Base-by-base conservation (phyloP, 1,140 invertebrate species). In the Potamilus streckersoni region DNA sequence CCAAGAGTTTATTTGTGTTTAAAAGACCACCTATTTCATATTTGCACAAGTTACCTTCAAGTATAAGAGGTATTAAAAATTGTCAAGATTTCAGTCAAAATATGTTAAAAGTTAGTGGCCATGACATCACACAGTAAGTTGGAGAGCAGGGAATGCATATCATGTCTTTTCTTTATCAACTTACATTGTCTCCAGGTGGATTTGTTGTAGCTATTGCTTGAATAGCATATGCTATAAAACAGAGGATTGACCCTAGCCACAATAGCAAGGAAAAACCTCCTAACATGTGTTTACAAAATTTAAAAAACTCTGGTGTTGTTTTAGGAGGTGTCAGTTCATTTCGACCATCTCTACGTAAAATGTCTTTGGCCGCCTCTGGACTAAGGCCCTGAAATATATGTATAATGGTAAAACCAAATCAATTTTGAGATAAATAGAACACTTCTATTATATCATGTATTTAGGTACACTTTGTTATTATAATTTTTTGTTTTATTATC, bases 261-360 rank as follows among this genome's bases (percentile, higher is more conserved):
- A 99, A 92, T 84, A 99, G 92, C 86, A 98, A 92, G 83, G 96
- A 95, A 90, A 99, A 98, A 86, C 97, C 97, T 83, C 97, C 97
- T 91, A 98, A 98, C 71, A 98, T 92, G 91, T 97, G 97, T 92
- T 98, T 98, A 91, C 95, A 96, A 93, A 98, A 98, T 91, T 98
- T 98, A 65, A 98, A 94, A 96, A 96, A 98, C 93, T 97, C 96
- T 75, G 97, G 96, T 57, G 96, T 98, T 85, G 95, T 95, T 92
- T 96, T 97, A 78, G 97, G 97, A 84, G 97, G 97, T 82, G 84
- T 97, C 72, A 98, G 92, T 91, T 95, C 93, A 91, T 99, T 99
- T 82, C 95, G 96, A 84, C 97, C 97, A 92, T 98, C 96, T 85
- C 96, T 92, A 91, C 95, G 95, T 80, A 97, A 91, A 90, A 96